phyloP scores from a whole-genome alignment of 2,113 vertebrate species.

The Stigmatopora argus region DNA sequence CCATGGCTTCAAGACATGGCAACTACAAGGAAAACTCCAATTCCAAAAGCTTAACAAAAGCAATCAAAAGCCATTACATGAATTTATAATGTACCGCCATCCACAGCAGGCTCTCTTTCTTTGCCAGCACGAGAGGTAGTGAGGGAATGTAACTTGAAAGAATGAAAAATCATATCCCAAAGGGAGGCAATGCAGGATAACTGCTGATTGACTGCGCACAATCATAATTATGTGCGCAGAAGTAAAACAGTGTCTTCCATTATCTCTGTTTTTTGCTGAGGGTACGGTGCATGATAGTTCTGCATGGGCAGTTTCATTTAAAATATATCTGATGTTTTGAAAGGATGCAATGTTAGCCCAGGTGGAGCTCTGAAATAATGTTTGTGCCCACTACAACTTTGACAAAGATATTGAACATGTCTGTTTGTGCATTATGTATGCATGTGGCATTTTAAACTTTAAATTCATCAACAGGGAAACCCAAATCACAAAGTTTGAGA shows the following conservation, averaged over 20 bases:
- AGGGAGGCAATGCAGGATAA: neutral
- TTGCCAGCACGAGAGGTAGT: neutral
- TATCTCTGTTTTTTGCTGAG: conserved; percentile 4
- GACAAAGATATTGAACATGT: neutral
- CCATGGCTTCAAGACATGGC: neutral
- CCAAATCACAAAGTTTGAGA: neutral
- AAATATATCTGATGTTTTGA: conserved; percentile 6
- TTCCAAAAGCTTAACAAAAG: neutral
- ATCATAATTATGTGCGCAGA: conserved; percentile 15
- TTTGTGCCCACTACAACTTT: neutral
- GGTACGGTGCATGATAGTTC: conserved; percentile 1
- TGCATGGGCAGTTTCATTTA: conserved; percentile 1
- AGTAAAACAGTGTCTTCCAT: conserved; percentile 14
- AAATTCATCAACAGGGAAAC: neutral
- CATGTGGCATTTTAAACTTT: neutral
- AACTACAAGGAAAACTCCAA: neutral
- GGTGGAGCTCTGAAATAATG: neutral
- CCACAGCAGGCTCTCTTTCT: neutral
- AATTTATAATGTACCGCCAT: neutral
- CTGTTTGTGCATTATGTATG: neutral
- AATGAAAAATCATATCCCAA: conserved; percentile 9
- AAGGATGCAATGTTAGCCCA: conserved; percentile 4
- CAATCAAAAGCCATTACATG: neutral
- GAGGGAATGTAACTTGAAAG: conserved; percentile 2
- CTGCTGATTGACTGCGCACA: conserved; percentile 7